phyloP scores from a whole-genome alignment of 2,888 invertebrate species.

The Drosophila neutralis region DNA sequence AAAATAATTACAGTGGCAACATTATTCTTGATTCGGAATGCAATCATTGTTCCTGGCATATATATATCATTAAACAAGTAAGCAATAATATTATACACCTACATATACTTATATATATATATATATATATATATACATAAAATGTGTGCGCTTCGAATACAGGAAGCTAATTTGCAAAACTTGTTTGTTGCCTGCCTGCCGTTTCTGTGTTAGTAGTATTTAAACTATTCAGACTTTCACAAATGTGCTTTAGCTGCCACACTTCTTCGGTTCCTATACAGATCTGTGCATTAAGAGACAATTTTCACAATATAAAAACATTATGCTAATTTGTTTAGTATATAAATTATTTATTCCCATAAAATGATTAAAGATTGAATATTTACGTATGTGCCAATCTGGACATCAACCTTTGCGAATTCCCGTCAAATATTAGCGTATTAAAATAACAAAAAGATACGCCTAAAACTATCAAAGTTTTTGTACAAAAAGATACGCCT shows the following conservation, averaged over 20 bases:
- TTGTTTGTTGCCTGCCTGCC: slow-evolving; percentile 16
- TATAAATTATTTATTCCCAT: not conserved
- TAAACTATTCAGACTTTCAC: slow-evolving; percentile 36
- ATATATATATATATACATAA: slow-evolving; percentile 1
- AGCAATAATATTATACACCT: not conserved
- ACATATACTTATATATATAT: slow-evolving; percentile 1
- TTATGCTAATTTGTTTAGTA: not conserved
- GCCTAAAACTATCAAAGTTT: no score
- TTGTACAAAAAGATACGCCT: no score
- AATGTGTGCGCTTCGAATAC: slow-evolving; percentile 29
- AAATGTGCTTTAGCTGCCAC: slow-evolving; percentile 9
- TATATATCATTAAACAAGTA: not conserved
- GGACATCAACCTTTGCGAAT: not conserved
- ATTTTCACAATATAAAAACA: not conserved
- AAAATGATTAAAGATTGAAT: fast-evolving
- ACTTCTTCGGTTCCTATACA: not conserved
- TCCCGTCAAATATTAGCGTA: not conserved
- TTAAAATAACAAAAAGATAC: not conserved
- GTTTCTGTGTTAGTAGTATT: slow-evolving; percentile 16
- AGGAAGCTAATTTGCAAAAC: slow-evolving; percentile 55
- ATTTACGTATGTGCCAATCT: not conserved
- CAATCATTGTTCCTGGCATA: slow-evolving; percentile 24
- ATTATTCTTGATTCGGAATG: slow-evolving; percentile 37
- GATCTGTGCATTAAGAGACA: not conserved
- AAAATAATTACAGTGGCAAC: slow-evolving; percentile 22